Evolutionary conservation across 2,113 vertebrate genomes (phyloP), one percentile per base, ranked within the genome.

Genomic region (Semnopithecus entellus): DNA sequence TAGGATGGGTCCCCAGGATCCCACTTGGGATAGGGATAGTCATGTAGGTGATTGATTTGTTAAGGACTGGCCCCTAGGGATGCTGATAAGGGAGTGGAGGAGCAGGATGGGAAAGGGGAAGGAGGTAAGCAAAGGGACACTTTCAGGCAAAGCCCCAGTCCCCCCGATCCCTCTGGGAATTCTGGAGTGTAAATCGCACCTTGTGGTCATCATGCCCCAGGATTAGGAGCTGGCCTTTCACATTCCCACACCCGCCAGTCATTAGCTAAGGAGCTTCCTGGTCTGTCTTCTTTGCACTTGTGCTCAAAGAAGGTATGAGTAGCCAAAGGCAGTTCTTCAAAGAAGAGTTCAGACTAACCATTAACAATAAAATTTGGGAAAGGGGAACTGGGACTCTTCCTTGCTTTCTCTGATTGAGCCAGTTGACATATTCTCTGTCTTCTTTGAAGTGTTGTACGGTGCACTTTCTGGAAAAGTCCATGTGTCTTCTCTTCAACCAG

Each of bases 191-290:
- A 4, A 48, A 3, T 10, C 2, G 23, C 3, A 4, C 35, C 35
- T 48, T 20, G 0, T 1, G 27, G 11, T 4, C 8, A 9, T 48
- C 61, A 38, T 0, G 0, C 27, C 23, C 61, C 11, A 11, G 25
- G 75, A n/a, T 32, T 4, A n/a, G 18, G 8, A 20, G 43, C n/a
- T 6, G 50, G 57, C 43, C 38, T 68, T 48, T 20, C 27, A 4
- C 18, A 1, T 6, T 35, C 38, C 27, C 23, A 23, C n/a, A 68
- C 40, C 1, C 7, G 3, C 20, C 14, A 11, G 59, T 27, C n/a
- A 12, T 6, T 4, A 57, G 70, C 75, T 32, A 0, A 12, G 57
- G 57, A 43, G 30, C 64, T 81, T 87, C 64, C n/a, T 12, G 82
- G 43, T 38, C 59, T 30, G 23, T 80, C 22, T 55, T 48, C 38